These are phyloP conservation scores for Battus philenor DNA, from an alignment of 1,140 invertebrate species.

Conservation along the genomic window DNA sequence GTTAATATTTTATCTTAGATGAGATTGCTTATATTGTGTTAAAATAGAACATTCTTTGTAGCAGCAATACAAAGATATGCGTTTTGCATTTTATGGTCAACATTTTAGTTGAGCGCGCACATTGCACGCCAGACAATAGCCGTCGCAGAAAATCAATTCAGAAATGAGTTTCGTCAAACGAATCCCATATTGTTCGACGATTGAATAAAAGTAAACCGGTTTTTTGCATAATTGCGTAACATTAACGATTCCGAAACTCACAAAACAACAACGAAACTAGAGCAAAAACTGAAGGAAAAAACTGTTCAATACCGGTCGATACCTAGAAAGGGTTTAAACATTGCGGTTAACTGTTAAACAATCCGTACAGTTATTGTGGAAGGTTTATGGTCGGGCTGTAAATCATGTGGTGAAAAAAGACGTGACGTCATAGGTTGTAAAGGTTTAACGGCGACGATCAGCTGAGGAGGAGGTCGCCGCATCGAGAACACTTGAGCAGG, in stretches of 20 bases:
- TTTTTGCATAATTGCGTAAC: conserved; percentile 70
- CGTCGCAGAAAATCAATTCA: conserved; percentile 21
- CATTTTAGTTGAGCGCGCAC: conserved; percentile 18
- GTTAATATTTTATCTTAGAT: conserved; percentile 7
- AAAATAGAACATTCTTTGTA: conserved; percentile 12
- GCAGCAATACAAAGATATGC: conserved; percentile 11
- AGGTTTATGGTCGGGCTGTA: conserved; percentile 61
- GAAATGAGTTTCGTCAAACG: conserved; percentile 25
- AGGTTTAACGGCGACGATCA: conserved; percentile 64
- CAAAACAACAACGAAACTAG: conserved; percentile 47
- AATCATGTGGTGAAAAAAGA: conserved; percentile 68
- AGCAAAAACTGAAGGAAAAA: conserved; percentile 58
- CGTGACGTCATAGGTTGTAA: conserved; percentile 65
- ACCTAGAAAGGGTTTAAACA: conserved; percentile 70
- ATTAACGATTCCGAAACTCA: conserved; percentile 45
- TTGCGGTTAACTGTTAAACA: conserved; percentile 73
- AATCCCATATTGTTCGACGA: conserved; percentile 25
- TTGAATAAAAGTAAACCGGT: conserved; percentile 38
- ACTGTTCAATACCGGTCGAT: conserved; percentile 41
- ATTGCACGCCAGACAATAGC: conserved; percentile 24
- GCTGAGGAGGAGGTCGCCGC: conserved; percentile 53
- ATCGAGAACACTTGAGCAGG: conserved; percentile 17
- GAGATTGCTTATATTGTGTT: conserved; percentile 2
- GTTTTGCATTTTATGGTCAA: conserved; percentile 21
- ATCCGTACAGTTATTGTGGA: conserved; percentile 70